Base-by-base conservation (phyloP, 2,797 vertebrate species). In the Sternotherus odoratus region DNA sequence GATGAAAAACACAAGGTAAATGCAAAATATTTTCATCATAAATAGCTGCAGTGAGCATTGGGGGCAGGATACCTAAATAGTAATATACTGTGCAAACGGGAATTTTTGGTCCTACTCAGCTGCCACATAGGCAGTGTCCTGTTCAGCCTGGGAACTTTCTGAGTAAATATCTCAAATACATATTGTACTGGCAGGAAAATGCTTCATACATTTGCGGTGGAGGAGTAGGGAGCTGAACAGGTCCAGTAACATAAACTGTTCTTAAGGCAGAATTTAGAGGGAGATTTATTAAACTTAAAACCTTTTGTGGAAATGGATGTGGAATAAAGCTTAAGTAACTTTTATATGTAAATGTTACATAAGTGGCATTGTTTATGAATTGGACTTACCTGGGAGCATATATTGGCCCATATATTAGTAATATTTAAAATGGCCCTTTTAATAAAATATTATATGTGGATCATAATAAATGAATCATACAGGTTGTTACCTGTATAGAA, bases 11-110 rank as follows among this genome's bases (percentile, higher is more conserved):
- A 75, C 17, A 24, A 43, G 26, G 26, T 30, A 28, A 46, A 26
- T 91, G 82, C 92, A 51, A 78, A 90, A 83, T 83, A 66, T 19
- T 81, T 79, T 91, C 36, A 48, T 28, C 28, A 77, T 60, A 87
- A 93, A 91, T 66, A 83, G 57, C 83, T 94, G 91, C 85, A 92
- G 93, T 78, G 85, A 93, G 89, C 33, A 66, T 63, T 87, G 85
- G 9, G 83, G 89, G 88, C 43, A 87, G 79, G 87, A 92, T 75
- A 88, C 75, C 91, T 80, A 30, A 39, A 4, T 43, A 26, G 28
- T 39, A 75, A 26, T 81, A 81, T 79, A 15, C 66, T 82, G 36
- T 60, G 63, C 26, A 39, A 95, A 53, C 85, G 89, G 79, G 46
- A 12, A 39, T 90, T 80, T 57, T 82, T 54, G 74, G 81, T 66